Conservation (phyloP, 2,113 vertebrate genomes). For the Lasiurus borealis region DNA sequence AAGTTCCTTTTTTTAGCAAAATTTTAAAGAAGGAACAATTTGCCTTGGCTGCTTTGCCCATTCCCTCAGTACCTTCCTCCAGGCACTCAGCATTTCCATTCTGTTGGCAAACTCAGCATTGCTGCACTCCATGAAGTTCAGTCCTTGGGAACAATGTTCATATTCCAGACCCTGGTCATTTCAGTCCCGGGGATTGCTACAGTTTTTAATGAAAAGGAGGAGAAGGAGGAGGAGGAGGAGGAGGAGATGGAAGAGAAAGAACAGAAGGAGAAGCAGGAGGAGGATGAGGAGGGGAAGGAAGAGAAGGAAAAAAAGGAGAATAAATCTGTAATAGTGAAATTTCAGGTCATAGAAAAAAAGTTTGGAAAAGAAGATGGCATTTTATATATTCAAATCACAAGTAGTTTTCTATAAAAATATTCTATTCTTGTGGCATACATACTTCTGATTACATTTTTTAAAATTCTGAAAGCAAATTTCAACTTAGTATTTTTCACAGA, state of each 20-base stretch:
- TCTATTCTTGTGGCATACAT: background rate
- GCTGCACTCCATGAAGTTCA: background rate
- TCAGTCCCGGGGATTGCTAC: background rate
- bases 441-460: background rate
- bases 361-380: background rate
- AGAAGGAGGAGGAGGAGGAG: too few relatives aligned
- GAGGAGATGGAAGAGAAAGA: too few relatives aligned
- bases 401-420: background rate
- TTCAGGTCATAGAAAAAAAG: background rate
- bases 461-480: slow-evolving; percentile 52
- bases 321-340: background rate
- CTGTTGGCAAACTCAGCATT: background rate
- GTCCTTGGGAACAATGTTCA: background rate
- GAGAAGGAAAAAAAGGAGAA: too few relatives aligned
- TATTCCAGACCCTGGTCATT: background rate
- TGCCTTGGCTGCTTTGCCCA: background rate
- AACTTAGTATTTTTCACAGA: slow-evolving; percentile 29
- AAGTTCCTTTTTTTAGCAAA: background rate
- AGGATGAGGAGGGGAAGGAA: too few relatives aligned
- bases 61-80: background rate
- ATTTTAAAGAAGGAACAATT: slow-evolving; percentile 4
- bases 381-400: slow-evolving; percentile 30
- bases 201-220: background rate
- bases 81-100: background rate
- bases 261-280: too few relatives aligned